Base-by-base conservation (phyloP, 1,140 invertebrate species). In the Bombus sibiricus region DNA sequence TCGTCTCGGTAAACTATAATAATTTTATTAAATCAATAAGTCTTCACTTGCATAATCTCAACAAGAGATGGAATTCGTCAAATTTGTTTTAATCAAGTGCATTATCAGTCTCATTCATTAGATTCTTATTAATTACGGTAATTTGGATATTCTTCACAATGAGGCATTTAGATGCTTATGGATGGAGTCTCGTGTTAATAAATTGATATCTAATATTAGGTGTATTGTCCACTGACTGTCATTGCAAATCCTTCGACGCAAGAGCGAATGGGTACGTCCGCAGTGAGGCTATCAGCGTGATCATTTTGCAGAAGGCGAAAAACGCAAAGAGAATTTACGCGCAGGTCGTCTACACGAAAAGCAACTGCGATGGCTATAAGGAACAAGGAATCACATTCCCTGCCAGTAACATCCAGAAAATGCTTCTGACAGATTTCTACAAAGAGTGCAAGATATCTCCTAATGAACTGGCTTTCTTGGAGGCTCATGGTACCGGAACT, bases 381-480 rank as follows among this genome's bases (percentile, higher is more conserved):
- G 96, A 97, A 47, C 97, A 98, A 92, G 98, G 98, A 28, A 98
- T 99, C 84, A 99, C 98, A 0, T 99, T 98, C 93, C 99, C 99
- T 0, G 98, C 98, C 4, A 98, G 98, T 43, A 95, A 96, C 34
- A 96, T 98, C 77, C 99, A 99, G 94, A 97, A 97, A 85, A 94
- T 96, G 75, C 95, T 99, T 1, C 94, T 99, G 0, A 94, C 96
- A 37, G 97, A 99, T 91, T 98, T 99, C 89, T 99, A 99, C 92
- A 94, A 96, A n/a, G 98, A 99, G 91, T 97, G 98, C 87, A 96
- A 96, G 43, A 91, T 99, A 5, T 95, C 97, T 76, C 98, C 98
- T 5, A 0, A 95, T 93, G 4, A 94, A 93, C 94, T 99, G 25
- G 96, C 96, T 43, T 99, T 97, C 92, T 95, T 99, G 28, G 99